Evolutionary conservation across 2,888 invertebrate species (phyloP).

Genomic region (Pheosia tremula): DNA sequence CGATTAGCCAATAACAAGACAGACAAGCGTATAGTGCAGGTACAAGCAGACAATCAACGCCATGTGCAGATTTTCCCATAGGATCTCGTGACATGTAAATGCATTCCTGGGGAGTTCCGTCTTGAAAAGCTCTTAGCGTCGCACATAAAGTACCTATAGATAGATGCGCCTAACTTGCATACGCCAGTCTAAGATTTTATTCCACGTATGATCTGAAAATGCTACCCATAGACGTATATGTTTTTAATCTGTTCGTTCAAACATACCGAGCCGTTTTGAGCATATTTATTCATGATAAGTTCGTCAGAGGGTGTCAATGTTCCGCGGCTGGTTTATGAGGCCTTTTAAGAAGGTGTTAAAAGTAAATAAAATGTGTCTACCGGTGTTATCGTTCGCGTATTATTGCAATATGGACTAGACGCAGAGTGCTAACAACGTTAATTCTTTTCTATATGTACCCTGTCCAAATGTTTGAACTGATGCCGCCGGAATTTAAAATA

Average conservation of each 20-base stretch:
- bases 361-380: not conserved
- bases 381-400: too few relatives aligned
- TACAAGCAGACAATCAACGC: slow-evolving; percentile 68
- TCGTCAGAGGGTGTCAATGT: not conserved
- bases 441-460: too few relatives aligned
- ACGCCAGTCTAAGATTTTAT: slow-evolving; percentile 34
- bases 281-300: slow-evolving; percentile 1
- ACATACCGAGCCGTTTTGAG: not conserved
- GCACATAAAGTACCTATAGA: slow-evolving; percentile 16
- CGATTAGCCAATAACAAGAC: slow-evolving; percentile 57
- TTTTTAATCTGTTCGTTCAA: slow-evolving; percentile 6
- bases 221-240: slow-evolving; percentile 8
- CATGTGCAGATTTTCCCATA: slow-evolving; percentile 76
- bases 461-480: too few relatives aligned
- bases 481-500: too few relatives aligned
- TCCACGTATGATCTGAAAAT: slow-evolving; percentile 20
- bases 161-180: slow-evolving; percentile 31
- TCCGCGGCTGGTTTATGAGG: not conserved
- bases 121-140: slow-evolving; percentile 74
- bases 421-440: too few relatives aligned
- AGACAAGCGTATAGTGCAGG: slow-evolving; percentile 48
- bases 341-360: not conserved
- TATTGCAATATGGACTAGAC: too few relatives aligned
- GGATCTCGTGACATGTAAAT: slow-evolving; percentile 78
- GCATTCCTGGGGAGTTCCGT: slow-evolving; percentile 73